Evolutionary conservation across 2,888 invertebrate genomes (phyloP).

Genomic region (Drosophila hamatofila): DNA sequence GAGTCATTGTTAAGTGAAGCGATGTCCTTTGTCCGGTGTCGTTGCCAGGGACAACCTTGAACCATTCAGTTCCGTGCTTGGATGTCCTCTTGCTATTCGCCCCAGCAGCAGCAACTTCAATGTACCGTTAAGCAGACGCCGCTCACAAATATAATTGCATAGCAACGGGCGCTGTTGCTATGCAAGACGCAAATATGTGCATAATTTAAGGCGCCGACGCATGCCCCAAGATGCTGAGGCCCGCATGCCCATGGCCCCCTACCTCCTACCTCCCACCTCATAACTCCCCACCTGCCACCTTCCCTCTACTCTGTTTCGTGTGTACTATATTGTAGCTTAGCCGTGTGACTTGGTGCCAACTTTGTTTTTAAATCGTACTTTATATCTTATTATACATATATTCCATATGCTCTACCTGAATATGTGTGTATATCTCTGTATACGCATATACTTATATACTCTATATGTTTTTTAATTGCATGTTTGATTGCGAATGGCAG

Average conservation of each 20-base stretch:
- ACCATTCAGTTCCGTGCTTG: conserved; percentile 15
- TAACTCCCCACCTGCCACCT: neutral
- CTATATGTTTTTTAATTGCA: conserved; percentile 82
- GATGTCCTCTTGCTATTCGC: conserved; percentile 31
- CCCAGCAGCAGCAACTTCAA: neutral
- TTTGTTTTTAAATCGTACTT: conserved; percentile 28
- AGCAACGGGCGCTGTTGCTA: conserved; percentile 63
- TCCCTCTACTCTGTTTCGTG: conserved; percentile 12
- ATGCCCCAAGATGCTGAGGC: conserved; percentile 48
- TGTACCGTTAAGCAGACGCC: conserved; percentile 36
- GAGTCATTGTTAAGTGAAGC: conserved; percentile 42
- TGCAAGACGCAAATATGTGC: conserved; percentile 53
- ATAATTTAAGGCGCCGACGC: conserved; percentile 69
- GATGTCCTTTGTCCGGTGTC: conserved; percentile 34
- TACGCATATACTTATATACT: conserved; percentile 68
- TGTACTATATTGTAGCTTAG: conserved; percentile 45
- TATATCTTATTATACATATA: conserved; percentile 7
- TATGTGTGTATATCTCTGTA: conserved; percentile 50
- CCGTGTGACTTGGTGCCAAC: conserved; percentile 23
- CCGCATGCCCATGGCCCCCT: conserved; percentile 62
- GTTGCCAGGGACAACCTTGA: conserved; percentile 48
- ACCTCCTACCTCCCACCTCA: neutral
- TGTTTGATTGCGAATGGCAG: conserved; percentile 87
- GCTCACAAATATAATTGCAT: conserved; percentile 69
- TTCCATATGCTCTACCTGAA: conserved; percentile 29